phyloP scores from a whole-genome alignment of 2,113 vertebrate genomes.

The Grus americana region DNA sequence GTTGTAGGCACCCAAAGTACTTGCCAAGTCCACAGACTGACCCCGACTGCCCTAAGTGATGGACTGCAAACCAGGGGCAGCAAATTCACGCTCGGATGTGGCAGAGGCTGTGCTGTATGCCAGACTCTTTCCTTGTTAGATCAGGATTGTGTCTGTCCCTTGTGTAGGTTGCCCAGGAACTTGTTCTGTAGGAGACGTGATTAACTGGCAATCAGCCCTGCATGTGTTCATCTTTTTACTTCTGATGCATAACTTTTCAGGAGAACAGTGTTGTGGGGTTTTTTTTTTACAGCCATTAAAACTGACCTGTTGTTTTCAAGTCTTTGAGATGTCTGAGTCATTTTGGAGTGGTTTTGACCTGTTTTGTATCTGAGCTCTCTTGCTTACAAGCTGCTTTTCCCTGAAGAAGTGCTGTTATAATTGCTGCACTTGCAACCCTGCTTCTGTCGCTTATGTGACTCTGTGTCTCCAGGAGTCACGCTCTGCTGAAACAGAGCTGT shows the following conservation, averaged over 20 bases:
- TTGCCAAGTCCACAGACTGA: not conserved
- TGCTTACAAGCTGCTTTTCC: constrained; percentile 24
- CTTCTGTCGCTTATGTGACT: not conserved
- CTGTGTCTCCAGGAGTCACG: not conserved
- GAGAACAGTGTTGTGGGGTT: not conserved
- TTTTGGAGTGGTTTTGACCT: not conserved
- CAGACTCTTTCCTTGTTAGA: not conserved
- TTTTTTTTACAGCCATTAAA: not conserved
- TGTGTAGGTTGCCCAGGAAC: not conserved
- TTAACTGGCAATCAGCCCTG: not conserved
- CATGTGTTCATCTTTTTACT: not conserved
- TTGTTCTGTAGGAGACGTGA: not conserved
- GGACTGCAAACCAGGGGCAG: not conserved
- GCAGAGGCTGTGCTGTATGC: not conserved
- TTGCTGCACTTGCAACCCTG: not conserved
- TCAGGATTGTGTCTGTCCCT: not conserved
- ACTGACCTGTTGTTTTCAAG: not conserved
- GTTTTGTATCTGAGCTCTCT: not conserved
- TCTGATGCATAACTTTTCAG: not conserved
- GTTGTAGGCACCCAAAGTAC: not conserved
- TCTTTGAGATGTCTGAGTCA: not conserved
- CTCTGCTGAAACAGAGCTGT: not conserved
- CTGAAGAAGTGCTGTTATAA: not conserved
- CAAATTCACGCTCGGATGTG: not conserved
- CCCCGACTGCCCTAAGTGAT: not conserved